These are phyloP conservation scores for Phyllotis vaccarum DNA, from an alignment of 2,797 vertebrate genomes.

Conservation along the genomic window DNA sequence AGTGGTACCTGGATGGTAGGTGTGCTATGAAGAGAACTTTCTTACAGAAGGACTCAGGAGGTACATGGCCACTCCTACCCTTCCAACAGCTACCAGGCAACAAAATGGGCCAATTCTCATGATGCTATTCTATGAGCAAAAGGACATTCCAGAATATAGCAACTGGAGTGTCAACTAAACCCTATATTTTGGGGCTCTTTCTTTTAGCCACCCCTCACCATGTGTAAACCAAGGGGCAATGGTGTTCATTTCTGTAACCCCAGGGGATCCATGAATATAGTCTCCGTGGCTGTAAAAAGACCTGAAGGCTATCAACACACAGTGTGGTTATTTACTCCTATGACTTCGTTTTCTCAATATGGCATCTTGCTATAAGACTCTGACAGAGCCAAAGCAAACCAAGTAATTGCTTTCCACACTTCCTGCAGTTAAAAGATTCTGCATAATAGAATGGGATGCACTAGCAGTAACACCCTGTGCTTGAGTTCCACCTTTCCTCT, in stretches of 20 bases:
- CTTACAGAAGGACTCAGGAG: background rate
- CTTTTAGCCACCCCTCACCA: background rate
- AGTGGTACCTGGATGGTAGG: no score
- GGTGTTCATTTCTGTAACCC: background rate
- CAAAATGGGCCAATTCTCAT: background rate
- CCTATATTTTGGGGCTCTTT: background rate
- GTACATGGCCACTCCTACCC: accelerated
- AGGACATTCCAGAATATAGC: background rate
- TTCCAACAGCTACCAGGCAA: background rate
- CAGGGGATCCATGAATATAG: background rate
- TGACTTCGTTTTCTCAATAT: background rate
- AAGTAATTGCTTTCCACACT: constrained; percentile 13
- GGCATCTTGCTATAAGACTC: background rate
- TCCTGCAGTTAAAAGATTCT: background rate
- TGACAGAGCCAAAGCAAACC: constrained; percentile 20
- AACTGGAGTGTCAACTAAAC: background rate
- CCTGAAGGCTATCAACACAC: background rate
- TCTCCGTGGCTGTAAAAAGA: background rate
- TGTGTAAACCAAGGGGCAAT: background rate
- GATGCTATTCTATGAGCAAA: background rate
- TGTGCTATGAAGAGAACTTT: background rate
- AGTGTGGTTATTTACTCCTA: background rate
- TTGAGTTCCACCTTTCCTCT: constrained; percentile 19
- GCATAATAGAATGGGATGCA: background rate
- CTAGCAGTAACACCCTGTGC: background rate